Evolutionary conservation across 2,113 vertebrate genomes (phyloP).

Genomic region (Calyptommatus sinebrachiatus): DNA sequence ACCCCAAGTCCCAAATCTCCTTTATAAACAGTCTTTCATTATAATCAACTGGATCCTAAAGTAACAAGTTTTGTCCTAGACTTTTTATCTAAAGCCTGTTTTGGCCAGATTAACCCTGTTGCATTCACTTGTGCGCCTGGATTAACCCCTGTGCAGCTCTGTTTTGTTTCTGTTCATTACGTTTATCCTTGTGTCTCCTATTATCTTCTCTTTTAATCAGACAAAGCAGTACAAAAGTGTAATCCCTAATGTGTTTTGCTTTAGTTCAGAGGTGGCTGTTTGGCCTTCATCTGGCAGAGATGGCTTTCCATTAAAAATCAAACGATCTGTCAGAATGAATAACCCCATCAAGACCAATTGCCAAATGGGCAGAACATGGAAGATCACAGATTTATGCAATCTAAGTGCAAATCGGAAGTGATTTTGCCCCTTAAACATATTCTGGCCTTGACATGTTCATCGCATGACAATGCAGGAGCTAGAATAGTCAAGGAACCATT

Average conservation of each 20-base stretch:
- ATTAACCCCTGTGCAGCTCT: slow-evolving; percentile 70
- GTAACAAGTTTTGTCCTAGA: slow-evolving; percentile 69
- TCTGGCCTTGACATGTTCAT: not conserved
- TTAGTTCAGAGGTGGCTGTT: slow-evolving; percentile 50
- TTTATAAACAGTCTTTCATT: slow-evolving; percentile 71
- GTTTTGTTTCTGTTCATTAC: slow-evolving; percentile 75
- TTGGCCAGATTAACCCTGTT: slow-evolving; percentile 70
- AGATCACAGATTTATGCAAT: not conserved
- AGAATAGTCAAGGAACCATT: not conserved
- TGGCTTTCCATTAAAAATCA: slow-evolving; percentile 66
- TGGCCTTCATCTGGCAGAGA: slow-evolving; percentile 60
- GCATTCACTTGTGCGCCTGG: slow-evolving; percentile 65
- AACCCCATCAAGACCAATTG: slow-evolving; percentile 61
- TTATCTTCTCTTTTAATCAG: slow-evolving; percentile 70
- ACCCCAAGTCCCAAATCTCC: slow-evolving; percentile 70
- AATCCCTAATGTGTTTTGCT: slow-evolving; percentile 65
- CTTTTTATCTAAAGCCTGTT: slow-evolving; percentile 65
- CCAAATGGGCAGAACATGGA: slow-evolving; percentile 17
- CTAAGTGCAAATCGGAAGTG: slow-evolving; percentile 34
- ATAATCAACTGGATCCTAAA: slow-evolving; percentile 71
- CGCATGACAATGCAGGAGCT: not conserved
- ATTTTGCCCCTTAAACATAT: not conserved
- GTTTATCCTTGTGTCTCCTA: slow-evolving; percentile 70
- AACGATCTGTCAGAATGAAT: slow-evolving; percentile 69
- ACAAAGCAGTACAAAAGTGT: slow-evolving; percentile 65